Evolutionary conservation across 2,888 invertebrate species (phyloP).

Genomic region (Sphaerophoria taeniata): DNA sequence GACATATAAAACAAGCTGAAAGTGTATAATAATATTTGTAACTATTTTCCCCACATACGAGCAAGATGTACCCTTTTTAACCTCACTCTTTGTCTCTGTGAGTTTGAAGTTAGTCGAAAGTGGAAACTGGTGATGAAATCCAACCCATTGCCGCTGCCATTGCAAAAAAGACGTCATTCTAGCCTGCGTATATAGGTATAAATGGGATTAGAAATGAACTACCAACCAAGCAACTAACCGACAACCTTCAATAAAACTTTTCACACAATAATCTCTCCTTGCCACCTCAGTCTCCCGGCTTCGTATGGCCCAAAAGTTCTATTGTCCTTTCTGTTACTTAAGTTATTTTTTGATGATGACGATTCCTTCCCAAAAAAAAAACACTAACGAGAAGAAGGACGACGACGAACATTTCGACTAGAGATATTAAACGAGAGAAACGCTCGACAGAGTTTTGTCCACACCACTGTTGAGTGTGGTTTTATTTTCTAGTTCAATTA

Average conservation of each 20-base stretch:
- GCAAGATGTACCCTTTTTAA: not conserved
- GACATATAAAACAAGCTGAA: constrained; percentile 21
- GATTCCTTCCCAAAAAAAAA: constrained; percentile 9
- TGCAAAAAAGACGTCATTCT: not conserved
- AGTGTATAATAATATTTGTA: constrained; percentile 16
- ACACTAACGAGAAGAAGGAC: not conserved
- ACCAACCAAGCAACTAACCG: constrained; percentile 66
- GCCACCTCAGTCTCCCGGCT: constrained; percentile 41
- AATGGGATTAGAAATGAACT: constrained; percentile 70
- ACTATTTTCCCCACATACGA: not conserved
- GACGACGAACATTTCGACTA: constrained; percentile 1
- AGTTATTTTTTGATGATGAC: constrained; percentile 2
- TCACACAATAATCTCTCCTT: constrained; percentile 61
- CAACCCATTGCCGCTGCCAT: not conserved
- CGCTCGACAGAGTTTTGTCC: constrained; percentile 56
- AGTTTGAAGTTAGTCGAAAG: not conserved
- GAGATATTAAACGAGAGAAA: not conserved
- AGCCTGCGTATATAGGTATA: constrained; percentile 11
- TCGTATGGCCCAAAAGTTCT: constrained; percentile 7
- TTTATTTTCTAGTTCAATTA: constrained; percentile 72
- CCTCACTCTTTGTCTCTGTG: not conserved
- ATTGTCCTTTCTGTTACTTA: constrained; percentile 49
- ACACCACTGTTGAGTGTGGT: constrained; percentile 69
- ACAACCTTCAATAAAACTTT: constrained; percentile 73
- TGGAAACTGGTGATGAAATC: too few species aligned